Evolutionary conservation across 2,888 invertebrate genomes (phyloP), one percentile per base, ranked within the genome.

Genomic region (Eustalomyia histrio): DNA sequence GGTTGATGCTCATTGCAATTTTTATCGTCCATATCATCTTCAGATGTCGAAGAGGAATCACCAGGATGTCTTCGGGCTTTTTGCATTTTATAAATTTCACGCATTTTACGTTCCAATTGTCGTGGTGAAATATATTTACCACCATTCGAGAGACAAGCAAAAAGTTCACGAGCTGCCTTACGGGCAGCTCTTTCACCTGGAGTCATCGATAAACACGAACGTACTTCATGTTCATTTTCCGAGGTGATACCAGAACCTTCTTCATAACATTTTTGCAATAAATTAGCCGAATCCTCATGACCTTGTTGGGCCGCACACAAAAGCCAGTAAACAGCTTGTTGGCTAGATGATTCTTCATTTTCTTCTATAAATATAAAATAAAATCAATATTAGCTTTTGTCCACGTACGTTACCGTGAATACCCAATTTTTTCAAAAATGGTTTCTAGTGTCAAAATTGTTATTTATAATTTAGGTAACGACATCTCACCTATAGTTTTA

Each of bases 221-320:
- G 93, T 0, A 95, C 94, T 86, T 95, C 95, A 65, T 94, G 91
- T 86, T 94, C 93, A 89, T 95, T 96, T 61, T 94, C 93, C 75
- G 94, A 93, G 1, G 93, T 94, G 7, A 96, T 94, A 7, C 95
- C 96, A 90, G 92, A 92, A 12, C 96, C 92, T 86, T 95, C 95
- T 90, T 94, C 93, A 84, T 83, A 87, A 84, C 90, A 91, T 55
- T 90, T 88, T 2, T 85, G 85, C 1, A 98, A 92, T 87, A 97
- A 92, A 79, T 93, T 93, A 43, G 97, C 95, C 0, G 97, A 97
- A 88, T 97, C 96, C 55, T 94, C 93, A 86, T 97, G 97, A 0
- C 97, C 98, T 90, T 97, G 97, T 86, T 97, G 96, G 0, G 97
- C 97, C 2, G 98, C 97, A 91, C 95, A 95, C n/a, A 97, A 94